Conservation (phyloP, 2,113 vertebrate species). For the Emydura subglobosa region DNA sequence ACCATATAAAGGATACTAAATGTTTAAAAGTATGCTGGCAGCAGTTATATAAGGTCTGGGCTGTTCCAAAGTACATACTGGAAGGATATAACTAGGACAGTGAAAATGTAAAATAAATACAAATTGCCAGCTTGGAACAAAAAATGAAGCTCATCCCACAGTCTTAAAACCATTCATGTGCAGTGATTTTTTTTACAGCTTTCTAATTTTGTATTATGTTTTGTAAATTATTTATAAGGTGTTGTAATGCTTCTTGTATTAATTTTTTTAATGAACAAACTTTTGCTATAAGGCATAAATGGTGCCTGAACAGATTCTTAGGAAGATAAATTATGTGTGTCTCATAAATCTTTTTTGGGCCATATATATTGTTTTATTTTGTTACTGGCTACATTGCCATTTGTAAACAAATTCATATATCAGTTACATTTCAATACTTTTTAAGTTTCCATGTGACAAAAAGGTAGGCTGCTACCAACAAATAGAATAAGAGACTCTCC, state of each 20-base stretch:
- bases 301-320: constrained; percentile 82
- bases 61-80: constrained; percentile 65
- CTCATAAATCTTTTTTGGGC: constrained; percentile 55
- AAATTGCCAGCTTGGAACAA: constrained; percentile 70
- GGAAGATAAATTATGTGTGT: constrained; percentile 75
- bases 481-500: constrained; percentile 68
- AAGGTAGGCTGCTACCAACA: constrained; percentile 72
- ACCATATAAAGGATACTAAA: constrained; percentile 65
- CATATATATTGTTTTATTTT: constrained; percentile 69
- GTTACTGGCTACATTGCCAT: constrained; percentile 56
- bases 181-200: constrained; percentile 81
- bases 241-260: constrained; percentile 85
- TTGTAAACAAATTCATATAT: constrained; percentile 69
- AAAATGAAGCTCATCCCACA: constrained; percentile 69
- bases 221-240: constrained; percentile 84
- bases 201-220: constrained; percentile 85
- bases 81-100: constrained; percentile 70
- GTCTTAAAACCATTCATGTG: constrained; percentile 77
- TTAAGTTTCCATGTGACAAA: constrained; percentile 75
- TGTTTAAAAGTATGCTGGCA: constrained; percentile 70
- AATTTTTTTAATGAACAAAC: constrained; percentile 80
- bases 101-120: constrained; percentile 73
- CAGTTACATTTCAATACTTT: constrained; percentile 58
- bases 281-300: constrained; percentile 82
- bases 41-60: constrained; percentile 59